These are phyloP conservation scores for Aphaenogaster ashmeadi DNA, from an alignment of 1,140 invertebrate species.

Conservation along the genomic window DNA sequence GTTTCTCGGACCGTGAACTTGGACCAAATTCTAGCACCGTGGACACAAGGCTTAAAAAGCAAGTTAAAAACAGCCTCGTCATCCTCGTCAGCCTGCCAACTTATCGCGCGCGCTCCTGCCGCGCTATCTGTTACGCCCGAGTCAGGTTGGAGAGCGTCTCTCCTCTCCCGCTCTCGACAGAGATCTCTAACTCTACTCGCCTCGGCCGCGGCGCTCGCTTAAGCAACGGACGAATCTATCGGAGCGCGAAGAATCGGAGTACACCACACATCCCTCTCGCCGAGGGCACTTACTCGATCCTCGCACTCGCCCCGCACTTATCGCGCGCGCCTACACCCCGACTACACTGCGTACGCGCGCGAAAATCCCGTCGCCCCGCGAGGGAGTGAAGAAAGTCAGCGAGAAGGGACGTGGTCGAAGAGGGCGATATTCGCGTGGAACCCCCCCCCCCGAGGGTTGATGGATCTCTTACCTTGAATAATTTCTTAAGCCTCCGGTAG, in stretches of 20 bases:
- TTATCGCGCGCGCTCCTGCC: constrained; percentile 18
- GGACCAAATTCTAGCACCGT: too few species aligned
- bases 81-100: constrained; percentile 1
- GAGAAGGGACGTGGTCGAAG: not conserved
- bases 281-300: not conserved
- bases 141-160: not conserved
- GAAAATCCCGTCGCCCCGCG: not conserved
- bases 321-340: not conserved
- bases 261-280: not conserved
- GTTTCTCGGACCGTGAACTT: too few species aligned
- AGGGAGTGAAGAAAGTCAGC: not conserved
- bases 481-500: constrained; percentile 86
- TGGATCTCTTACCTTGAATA: constrained; percentile 85
- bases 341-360: not conserved
- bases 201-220: not conserved
- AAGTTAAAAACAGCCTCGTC: constrained; percentile 34
- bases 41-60: too few species aligned
- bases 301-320: not conserved
- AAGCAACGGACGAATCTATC: not conserved
- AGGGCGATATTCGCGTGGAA: constrained; percentile 21
- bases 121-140: not conserved
- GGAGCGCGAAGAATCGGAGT: too few species aligned
- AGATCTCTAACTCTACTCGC: constrained; percentile 5
- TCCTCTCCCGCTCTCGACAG: not conserved
- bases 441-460: not conserved